Evolutionary conservation across 2,888 invertebrate species (phyloP), one percentile per base, ranked within the genome.

Genomic region (Crematogaster levior): DNA sequence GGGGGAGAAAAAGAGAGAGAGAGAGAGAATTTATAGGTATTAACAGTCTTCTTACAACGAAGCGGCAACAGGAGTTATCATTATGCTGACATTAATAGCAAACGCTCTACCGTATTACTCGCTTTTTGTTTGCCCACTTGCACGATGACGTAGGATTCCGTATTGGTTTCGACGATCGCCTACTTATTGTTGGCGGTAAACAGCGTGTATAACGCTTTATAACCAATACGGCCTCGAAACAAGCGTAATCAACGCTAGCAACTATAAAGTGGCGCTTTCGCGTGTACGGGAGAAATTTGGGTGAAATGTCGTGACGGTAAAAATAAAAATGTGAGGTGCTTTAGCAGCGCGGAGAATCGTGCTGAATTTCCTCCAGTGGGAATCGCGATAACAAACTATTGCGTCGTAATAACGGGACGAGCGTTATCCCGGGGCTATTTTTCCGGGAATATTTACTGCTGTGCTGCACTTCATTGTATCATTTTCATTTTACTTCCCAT

Each of bases 91-190:
- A 43, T 58, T 79, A 79, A 79, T 43, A 40, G 72, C 77, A 72
- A 21, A 56, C 56, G 77, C 30, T 72, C 43, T 56, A 72, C 77
- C 56, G 77, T 72, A 72, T 79, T 79, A 79, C 72, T 12, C 56
- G 77, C 77, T 79, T 79, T 72, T 79, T 79, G 77, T 79, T 70
- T 79, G 72, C 77, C 72, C 77, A 79, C 77, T 72, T 56, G 77
- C 72, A 72, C 56, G 72, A 68, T 77, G 77, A 79, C 77, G 77
- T 79, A 79, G 77, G 77, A 70, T 72, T 79, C 77, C 77, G 56
- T 79, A 79, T 79, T 79, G 77, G 77, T 72, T 79, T 79, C 72
- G 72, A 79, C 73, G 77, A 70, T 70, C 77, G 72, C 72, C 77
- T 70, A 79, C 72, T 79, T 79, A 79, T 79, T 79, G 77, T 79